These are phyloP conservation scores for Oreonectes daqikongensis DNA, from an alignment of 2,797 vertebrate genomes.

Conservation along the genomic window DNA sequence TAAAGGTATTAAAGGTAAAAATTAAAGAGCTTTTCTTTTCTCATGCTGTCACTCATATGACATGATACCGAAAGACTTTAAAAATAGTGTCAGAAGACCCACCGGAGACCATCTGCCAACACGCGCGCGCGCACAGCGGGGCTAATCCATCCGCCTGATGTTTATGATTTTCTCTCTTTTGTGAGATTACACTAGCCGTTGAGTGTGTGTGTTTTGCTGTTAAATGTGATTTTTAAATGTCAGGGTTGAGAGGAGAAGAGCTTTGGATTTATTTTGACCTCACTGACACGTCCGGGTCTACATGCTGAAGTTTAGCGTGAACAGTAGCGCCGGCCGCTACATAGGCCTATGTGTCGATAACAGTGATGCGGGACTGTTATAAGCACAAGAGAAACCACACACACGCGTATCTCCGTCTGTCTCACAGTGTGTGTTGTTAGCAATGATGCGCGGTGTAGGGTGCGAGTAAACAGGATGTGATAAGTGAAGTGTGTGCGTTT, in stretches of 20 bases:
- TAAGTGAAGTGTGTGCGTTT: neutral
- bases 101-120: conserved; percentile 26
- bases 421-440: neutral
- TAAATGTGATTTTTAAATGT: conserved; percentile 78
- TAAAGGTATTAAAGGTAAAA: neutral
- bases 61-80: conserved; percentile 25
- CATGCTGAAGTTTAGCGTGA: too few species aligned
- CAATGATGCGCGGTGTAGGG: neutral
- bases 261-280: conserved; percentile 51
- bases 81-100: conserved; percentile 25
- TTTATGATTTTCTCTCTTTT: conserved; percentile 43
- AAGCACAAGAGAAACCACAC: too few species aligned
- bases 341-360: too few species aligned
- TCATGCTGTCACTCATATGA: conserved; percentile 29
- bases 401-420: neutral
- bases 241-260: conserved; percentile 61
- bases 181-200: conserved; percentile 42
- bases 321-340: too few species aligned
- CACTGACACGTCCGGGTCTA: neutral
- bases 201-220: conserved; percentile 57
- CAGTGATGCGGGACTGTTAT: too few species aligned
- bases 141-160: conserved; percentile 33
- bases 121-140: conserved; percentile 20
- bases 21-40: conserved; percentile 21
- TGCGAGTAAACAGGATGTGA: neutral